Evolutionary conservation across 23 tunicate species (phyloP).

Genomic region (Halocynthia roretzi): DNA sequence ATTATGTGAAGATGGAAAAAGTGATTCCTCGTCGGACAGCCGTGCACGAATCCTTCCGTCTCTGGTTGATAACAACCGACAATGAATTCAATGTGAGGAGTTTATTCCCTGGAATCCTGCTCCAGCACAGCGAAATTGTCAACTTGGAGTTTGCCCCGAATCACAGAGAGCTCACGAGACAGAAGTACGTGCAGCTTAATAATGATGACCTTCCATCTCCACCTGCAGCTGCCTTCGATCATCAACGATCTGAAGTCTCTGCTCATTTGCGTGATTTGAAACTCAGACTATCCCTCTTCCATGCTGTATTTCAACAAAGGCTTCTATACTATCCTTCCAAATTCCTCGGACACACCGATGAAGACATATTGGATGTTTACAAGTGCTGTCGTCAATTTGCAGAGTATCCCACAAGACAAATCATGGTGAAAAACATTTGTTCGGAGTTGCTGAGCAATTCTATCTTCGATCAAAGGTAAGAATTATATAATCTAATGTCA

Average conservation of each 20-base stretch:
- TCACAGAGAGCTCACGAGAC: conserved; percentile 38
- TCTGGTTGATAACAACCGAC: conserved; percentile 46
- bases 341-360: not conserved
- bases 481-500: too few species aligned
- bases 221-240: not conserved
- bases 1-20: not conserved
- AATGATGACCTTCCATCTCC: not conserved
- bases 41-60: conserved; percentile 36
- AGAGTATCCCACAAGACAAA: not conserved
- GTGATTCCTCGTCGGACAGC: not conserved
- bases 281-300: conserved; percentile 35
- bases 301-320: conserved; percentile 6
- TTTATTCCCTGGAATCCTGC: conserved; percentile 24
- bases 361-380: conserved; percentile 8
- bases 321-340: not conserved
- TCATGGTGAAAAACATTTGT: not conserved
- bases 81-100: not conserved
- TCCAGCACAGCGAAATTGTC: conserved; percentile 27
- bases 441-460: not conserved
- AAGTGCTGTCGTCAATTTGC: not conserved
- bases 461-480: not conserved
- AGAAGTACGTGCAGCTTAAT: conserved; percentile 19
- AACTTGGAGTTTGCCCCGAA: conserved; percentile 34
- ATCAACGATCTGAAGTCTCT: not conserved
- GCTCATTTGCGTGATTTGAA: not conserved